Percentiles rank a stretch among this genome's conserved stretches.
Conservation (phyloP, 2,113 vertebrate species). For the Pantherophis guttatus region DNA sequence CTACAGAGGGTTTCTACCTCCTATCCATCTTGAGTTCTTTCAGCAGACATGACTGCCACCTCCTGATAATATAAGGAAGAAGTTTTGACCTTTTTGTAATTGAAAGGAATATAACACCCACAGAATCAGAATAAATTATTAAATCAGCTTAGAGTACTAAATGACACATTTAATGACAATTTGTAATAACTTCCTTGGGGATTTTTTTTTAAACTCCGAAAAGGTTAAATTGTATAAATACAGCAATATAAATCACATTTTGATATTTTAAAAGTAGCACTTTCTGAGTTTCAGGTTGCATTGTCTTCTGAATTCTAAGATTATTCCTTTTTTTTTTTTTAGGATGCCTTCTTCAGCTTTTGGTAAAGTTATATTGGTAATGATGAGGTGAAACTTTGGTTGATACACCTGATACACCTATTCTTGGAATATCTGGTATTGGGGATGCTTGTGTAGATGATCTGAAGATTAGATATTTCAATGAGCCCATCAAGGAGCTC, state of each 20-base stretch:
- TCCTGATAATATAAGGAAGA: constrained; percentile 55
- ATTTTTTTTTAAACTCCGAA: background rate
- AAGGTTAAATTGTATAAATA: background rate
- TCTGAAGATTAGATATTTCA: background rate
- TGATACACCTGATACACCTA: background rate
- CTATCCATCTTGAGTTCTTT: constrained; percentile 22
- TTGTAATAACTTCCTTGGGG: background rate
- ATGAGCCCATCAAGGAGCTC: background rate
- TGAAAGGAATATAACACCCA: background rate
- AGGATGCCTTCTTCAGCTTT: background rate
- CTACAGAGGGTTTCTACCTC: background rate
- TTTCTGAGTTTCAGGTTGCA: background rate
- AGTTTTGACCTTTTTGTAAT: background rate
- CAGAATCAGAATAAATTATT: background rate
- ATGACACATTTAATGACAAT: background rate
- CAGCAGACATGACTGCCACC: constrained; percentile 71
- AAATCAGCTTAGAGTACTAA: background rate
- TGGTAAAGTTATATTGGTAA: background rate
- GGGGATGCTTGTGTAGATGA: background rate
- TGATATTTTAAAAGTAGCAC: background rate
- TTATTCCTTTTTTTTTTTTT: background rate
- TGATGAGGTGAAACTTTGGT: background rate
- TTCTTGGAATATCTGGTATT: background rate
- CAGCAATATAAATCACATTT: background rate
- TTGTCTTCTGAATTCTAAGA: background rate